These are phyloP conservation scores for Pitangus sulphuratus DNA, from an alignment of 2,797 vertebrate species.

Conservation along the genomic window DNA sequence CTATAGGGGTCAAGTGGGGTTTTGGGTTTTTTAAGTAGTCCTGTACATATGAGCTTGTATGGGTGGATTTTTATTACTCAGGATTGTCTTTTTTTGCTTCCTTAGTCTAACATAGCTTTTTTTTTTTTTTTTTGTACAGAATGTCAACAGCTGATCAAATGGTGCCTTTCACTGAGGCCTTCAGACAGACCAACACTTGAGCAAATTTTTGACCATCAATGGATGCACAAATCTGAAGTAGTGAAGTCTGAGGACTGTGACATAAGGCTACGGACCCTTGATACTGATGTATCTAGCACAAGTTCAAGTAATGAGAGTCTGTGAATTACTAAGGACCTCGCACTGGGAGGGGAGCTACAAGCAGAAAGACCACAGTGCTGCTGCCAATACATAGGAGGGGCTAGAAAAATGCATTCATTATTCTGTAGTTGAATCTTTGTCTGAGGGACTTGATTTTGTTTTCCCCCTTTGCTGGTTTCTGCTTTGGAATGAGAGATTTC, in stretches of 20 bases:
- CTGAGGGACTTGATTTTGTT: slow-evolving; percentile 87
- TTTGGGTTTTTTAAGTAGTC: fast-evolving
- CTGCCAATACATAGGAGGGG: slow-evolving; percentile 71
- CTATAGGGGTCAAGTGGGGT: neutral
- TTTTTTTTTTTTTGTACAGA: slow-evolving; percentile 73
- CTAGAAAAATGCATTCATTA: slow-evolving; percentile 73
- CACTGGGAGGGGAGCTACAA: slow-evolving; percentile 68
- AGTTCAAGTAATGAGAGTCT: slow-evolving; percentile 97
- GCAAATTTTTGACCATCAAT: slow-evolving; percentile 94
- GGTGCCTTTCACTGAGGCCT: slow-evolving; percentile 95
- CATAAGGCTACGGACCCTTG: slow-evolving; percentile 89
- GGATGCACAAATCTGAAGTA: slow-evolving; percentile 88
- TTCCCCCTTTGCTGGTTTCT: slow-evolving; percentile 81
- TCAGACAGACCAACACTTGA: slow-evolving; percentile 95
- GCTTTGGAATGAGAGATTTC: slow-evolving; percentile 75
- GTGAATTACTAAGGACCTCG: slow-evolving; percentile 75
- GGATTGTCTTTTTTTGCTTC: neutral
- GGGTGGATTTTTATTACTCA: neutral
- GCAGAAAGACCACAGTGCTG: slow-evolving; percentile 74
- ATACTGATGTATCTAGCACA: slow-evolving; percentile 92
- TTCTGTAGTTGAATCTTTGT: slow-evolving; percentile 76
- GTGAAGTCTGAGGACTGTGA: slow-evolving; percentile 83
- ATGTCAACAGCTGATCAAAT: slow-evolving; percentile 96
- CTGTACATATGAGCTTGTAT: fast-evolving
- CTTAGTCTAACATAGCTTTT: neutral